Base-by-base conservation (phyloP, 2,888 invertebrate species). In the Pherbina coryleti region DNA sequence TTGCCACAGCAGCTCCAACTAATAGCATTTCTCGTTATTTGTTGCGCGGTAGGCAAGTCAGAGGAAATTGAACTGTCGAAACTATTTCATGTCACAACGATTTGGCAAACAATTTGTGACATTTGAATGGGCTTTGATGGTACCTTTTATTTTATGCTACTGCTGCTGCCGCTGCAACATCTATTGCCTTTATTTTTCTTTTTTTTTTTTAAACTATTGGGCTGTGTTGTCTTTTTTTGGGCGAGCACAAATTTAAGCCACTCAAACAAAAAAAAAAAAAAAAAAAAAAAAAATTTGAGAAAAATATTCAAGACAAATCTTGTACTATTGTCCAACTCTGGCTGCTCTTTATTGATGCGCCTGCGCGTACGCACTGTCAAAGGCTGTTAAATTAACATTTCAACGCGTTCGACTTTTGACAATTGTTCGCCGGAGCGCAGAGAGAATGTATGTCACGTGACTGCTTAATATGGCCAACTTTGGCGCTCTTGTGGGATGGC, bases 1-100 rank as follows among this genome's bases (percentile, higher is more conserved):
- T 64, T 78, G 64, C 70, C 74, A 76, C 77, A 37, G 77, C 79
- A 55, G 25, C 53, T 64, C 60, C 76, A 79, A 37, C 22, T 72
- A 49, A 22, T 19, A n/a, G 19, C 44, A 17, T 31, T 34, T 37
- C 25, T 69, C 17, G 28, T 25, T 25, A 28, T 17, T 22, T 67
- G 34, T 66, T 28, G 77, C 76, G 82, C 78, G 51, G 69, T 57
- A 57, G 70, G 77, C 82, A 62, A 64, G 22, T 44, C 34, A 34
- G 67, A 55, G 86, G 86, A 87, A 88, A 87, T 87, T 88, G 87
- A 88, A 88, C 87, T 87, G 88, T 88, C 87, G 87, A 86, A 87
- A 86, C 85, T 87, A 88, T 87, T 86, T 88, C 86, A 87, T 86
- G 87, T 88, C 86, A 84, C 84, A 82, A 84, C 85, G 84, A 84